A percentile compares a stretch with the other conserved stretches of the same genome.
phyloP scores from a whole-genome alignment of 2,888 invertebrate species.

The Hemaris fuciformis region DNA sequence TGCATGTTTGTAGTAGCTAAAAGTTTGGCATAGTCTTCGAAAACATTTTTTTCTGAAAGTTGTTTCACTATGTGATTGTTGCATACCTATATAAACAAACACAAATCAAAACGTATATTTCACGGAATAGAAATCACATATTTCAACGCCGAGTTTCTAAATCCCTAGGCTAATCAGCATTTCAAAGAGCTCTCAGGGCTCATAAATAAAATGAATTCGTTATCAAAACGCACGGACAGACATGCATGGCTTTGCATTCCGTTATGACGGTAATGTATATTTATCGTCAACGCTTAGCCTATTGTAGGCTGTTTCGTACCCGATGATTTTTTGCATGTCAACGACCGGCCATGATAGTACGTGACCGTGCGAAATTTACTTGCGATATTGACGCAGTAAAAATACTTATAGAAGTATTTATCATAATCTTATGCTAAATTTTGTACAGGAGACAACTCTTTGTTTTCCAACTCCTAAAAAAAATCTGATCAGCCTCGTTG shows the following conservation, averaged over 20 bases:
- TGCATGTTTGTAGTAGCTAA: too few species aligned
- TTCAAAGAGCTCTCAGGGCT: slow-evolving; percentile 50
- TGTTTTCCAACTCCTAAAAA: background rate
- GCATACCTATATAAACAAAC: background rate
- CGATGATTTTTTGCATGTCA: background rate
- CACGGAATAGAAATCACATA: slow-evolving; percentile 33
- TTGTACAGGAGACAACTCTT: background rate
- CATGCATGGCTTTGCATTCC: slow-evolving; percentile 44
- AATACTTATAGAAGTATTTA: background rate
- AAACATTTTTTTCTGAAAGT: too few species aligned
- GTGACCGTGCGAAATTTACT: slow-evolving; percentile 4
- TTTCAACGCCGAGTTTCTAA: slow-evolving; percentile 31
- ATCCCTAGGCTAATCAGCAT: slow-evolving; percentile 41
- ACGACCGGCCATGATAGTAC: slow-evolving; percentile 3
- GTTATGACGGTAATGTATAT: slow-evolving; percentile 44
- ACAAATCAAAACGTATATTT: slow-evolving; percentile 25
- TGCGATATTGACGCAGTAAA: background rate
- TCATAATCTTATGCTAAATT: too few species aligned
- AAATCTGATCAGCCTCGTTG: background rate
- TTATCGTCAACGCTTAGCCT: slow-evolving; percentile 27
- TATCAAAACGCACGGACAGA: slow-evolving; percentile 46
- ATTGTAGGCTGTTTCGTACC: slow-evolving; percentile 7
- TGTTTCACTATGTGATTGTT: too few species aligned
- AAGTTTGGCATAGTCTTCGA: too few species aligned
- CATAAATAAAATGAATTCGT: slow-evolving; percentile 63